Evolutionary conservation across 2,113 vertebrate genomes (phyloP).

Genomic region (Perca fluviatilis): DNA sequence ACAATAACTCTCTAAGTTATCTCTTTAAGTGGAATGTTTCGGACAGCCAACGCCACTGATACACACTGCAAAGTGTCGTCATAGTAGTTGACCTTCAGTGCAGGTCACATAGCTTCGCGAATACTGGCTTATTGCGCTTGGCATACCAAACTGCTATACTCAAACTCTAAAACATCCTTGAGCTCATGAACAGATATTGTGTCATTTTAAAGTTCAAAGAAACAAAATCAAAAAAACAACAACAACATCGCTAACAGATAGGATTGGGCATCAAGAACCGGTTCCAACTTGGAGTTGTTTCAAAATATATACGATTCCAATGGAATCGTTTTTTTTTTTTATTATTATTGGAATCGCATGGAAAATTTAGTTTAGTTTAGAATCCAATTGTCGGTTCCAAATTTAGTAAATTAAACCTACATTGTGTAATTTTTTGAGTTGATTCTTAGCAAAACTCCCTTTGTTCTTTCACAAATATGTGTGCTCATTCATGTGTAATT

Average conservation of each 20-base stretch:
- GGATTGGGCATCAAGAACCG: too few species aligned
- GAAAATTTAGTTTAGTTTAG: too few species aligned
- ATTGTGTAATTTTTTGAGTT: too few species aligned
- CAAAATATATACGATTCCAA: too few species aligned
- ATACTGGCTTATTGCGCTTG: background rate
- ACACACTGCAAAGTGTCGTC: conserved; percentile 28
- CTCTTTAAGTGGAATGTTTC: conserved; percentile 36
- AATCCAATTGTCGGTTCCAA: too few species aligned
- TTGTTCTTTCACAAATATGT: too few species aligned
- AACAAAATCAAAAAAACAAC: background rate
- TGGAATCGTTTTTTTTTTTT: too few species aligned
- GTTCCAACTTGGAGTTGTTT: too few species aligned
- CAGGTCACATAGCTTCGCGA: conserved; percentile 37
- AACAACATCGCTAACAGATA: background rate
- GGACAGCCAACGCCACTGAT: background rate
- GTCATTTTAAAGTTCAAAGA: background rate
- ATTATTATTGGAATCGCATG: too few species aligned
- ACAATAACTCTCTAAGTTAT: conserved; percentile 35
- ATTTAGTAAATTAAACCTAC: too few species aligned
- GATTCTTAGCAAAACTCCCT: too few species aligned
- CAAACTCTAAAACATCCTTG: background rate
- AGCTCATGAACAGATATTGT: background rate
- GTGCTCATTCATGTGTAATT: too few species aligned
- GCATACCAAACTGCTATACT: background rate
- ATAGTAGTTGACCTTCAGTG: conserved; percentile 40